Evolutionary conservation across 2,113 vertebrate genomes (phyloP).

Genomic region (Gadus macrocephalus): DNA sequence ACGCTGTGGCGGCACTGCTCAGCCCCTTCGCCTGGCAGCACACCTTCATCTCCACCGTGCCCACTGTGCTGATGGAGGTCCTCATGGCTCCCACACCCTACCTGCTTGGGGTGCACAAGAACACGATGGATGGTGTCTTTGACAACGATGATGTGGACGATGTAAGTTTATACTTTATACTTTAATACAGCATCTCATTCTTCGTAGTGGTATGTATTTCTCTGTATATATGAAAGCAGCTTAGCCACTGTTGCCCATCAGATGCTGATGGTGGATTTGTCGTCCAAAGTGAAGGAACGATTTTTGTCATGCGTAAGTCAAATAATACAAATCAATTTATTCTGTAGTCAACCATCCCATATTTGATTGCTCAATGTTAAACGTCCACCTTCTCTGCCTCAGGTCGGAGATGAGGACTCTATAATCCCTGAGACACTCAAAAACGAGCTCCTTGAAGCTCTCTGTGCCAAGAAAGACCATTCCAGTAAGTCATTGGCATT

Average conservation of each 20-base stretch:
- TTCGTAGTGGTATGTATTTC: background rate
- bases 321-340: background rate
- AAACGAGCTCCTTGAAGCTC: conserved; percentile 64
- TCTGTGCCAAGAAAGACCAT: conserved; percentile 32
- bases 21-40: conserved; percentile 87
- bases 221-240: background rate
- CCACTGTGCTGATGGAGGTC: conserved; percentile 74
- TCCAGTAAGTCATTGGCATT: conserved; percentile 34
- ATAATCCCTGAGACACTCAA: conserved; percentile 78
- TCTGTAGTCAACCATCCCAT: background rate
- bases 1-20: conserved; percentile 77
- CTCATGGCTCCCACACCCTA: conserved; percentile 84
- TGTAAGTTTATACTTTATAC: background rate
- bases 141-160: conserved; percentile 61
- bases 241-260: conserved; percentile 30
- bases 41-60: conserved; percentile 84
- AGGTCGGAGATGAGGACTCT: conserved; percentile 78
- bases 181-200: background rate
- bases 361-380: too few relatives aligned
- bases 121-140: conserved; percentile 61
- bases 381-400: background rate
- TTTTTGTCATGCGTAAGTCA: conserved; percentile 70
- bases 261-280: conserved; percentile 79
- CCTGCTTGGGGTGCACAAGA: conserved; percentile 80
- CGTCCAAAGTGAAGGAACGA: conserved; percentile 52